phyloP scores from a whole-genome alignment of 2,888 invertebrate genomes.

The Agrochola circellaris region DNA sequence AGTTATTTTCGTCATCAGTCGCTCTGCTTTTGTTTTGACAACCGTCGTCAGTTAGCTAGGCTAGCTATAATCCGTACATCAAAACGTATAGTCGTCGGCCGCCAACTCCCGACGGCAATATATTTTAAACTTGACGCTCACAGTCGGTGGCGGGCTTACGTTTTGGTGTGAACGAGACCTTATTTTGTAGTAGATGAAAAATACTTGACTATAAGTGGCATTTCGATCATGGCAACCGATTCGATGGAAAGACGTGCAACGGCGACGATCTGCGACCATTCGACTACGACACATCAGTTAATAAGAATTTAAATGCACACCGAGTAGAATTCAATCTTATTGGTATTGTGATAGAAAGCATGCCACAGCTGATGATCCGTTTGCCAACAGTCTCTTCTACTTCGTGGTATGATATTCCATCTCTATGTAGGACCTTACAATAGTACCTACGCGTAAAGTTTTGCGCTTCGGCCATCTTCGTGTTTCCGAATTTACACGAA shows the following conservation, averaged over 20 bases:
- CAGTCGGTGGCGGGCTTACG: too few relatives aligned
- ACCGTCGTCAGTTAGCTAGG: too few relatives aligned
- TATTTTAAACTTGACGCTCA: too few relatives aligned
- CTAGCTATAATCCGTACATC: not conserved
- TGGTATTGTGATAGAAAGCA: not conserved
- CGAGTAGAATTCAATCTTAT: not conserved
- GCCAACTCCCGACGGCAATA: too few relatives aligned
- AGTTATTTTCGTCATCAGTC: not conserved
- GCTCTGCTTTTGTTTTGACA: not conserved
- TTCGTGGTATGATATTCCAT: not conserved
- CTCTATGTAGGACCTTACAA: not conserved
- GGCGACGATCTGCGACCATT: too few relatives aligned
- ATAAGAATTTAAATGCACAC: not conserved
- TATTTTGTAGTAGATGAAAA: not conserved
- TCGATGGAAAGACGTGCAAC: not conserved
- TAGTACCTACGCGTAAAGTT: not conserved
- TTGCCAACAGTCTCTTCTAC: not conserved
- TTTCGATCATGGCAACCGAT: not conserved
- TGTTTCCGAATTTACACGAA: not conserved
- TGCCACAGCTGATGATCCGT: not conserved
- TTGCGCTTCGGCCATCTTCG: not conserved
- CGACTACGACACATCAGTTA: not conserved
- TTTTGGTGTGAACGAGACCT: not conserved
- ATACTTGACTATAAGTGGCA: not conserved
- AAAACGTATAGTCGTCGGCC: too few relatives aligned